Base-by-base conservation (phyloP, 2,113 vertebrate species). In the Pterocles gutturalis region DNA sequence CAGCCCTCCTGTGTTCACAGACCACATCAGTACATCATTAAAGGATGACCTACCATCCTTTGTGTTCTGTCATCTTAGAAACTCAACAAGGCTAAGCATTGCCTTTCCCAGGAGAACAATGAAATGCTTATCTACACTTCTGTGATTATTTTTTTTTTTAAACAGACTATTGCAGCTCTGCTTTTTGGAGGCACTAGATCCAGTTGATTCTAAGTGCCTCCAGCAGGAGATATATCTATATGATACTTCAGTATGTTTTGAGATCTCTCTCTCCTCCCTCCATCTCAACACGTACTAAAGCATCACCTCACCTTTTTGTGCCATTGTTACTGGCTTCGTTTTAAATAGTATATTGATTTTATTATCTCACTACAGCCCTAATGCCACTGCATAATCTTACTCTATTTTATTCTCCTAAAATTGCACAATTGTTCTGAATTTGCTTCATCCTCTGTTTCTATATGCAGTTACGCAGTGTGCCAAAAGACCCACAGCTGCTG, bases 201-300 rank as follows among this genome's bases (percentile, higher is more conserved):
- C 7, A 15, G 51, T 34, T 33, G 28, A 89, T 77, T 83, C 49
- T 61, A 25, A 75, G 51, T 13, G 28, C 13, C 21, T 64, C 49
- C 36, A 80, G 34, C 65, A 83, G 60, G 24, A 54, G 43, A 69
- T 3, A 53, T 1, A 19, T 17, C 26, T 4, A 61, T 18, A 12
- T 11, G 34, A 48, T 24, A 14, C 31, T 36, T 45, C 0, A 45
- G 13, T 11, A 11, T 5, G 13, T 15, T 12, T 36, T 34, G 13
- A 76, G 20, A 49, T 26, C 21, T 20, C 29, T 36, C 18, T 20
- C 21, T 17, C 33, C 22, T 31, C 7, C 13, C 2, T 3, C n/a
- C 20, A 11, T 60, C 33, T 64, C 72, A 69, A 84, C 66, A 82
- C 17, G 31, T 26, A 21, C 17, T 41, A 5, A 87, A 84, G 49